phyloP scores from a whole-genome alignment of 2,888 invertebrate genomes.

The Xanthia togata region DNA sequence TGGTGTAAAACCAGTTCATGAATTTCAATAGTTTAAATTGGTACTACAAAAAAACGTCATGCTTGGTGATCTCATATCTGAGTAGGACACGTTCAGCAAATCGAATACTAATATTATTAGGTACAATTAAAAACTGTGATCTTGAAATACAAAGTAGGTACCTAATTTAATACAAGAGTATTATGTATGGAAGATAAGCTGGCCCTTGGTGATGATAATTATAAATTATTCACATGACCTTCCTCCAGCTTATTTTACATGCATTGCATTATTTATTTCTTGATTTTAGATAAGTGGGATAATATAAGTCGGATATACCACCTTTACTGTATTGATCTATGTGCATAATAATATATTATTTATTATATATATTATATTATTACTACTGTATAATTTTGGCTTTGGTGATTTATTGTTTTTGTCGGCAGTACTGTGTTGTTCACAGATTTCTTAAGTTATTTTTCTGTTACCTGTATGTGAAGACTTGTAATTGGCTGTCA shows the following conservation, averaged over 20 bases:
- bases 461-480: no score
- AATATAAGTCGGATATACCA: no score
- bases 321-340: no score
- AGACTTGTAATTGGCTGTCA: no score
- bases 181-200: neutral
- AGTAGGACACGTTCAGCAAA: neutral
- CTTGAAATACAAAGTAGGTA: neutral
- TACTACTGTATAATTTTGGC: no score
- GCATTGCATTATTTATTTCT: neutral
- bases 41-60: no score
- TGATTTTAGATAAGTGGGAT: neutral
- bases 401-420: no score
- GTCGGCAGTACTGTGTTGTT: no score
- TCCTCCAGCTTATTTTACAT: neutral
- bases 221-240: neutral
- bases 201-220: neutral
- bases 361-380: no score
- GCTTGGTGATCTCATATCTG: neutral
- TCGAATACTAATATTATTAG: neutral
- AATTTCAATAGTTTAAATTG: neutral
- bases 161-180: neutral
- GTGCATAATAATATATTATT: no score
- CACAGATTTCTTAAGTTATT: no score
- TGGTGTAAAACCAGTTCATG: neutral
- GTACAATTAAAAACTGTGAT: slow-evolving; percentile 1